Evolutionary conservation across 2,113 vertebrate genomes (phyloP).

Genomic region (Equus przewalskii): DNA sequence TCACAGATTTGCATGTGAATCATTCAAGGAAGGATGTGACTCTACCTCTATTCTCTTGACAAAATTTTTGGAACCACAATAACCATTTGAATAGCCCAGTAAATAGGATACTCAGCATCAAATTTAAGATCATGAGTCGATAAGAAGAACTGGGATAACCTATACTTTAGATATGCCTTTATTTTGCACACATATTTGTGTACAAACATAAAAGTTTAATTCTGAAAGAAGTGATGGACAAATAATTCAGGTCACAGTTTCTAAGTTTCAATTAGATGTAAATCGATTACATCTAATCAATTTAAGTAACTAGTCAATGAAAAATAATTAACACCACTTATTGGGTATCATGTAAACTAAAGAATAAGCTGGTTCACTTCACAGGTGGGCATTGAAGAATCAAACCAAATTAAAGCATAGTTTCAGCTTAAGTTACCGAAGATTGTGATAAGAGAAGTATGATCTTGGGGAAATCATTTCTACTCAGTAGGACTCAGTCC

Average conservation of each 20-base stretch:
- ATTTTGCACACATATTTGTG: not conserved
- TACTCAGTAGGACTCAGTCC: not conserved
- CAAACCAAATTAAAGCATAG: not conserved
- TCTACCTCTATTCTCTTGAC: not conserved
- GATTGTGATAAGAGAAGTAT: not conserved
- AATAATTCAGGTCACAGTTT: not conserved
- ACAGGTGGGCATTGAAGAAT: not conserved
- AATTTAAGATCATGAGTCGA: not conserved
- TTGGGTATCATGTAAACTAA: not conserved
- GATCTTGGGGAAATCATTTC: not conserved
- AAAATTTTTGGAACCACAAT: slow-evolving; percentile 8
- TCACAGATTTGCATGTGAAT: slow-evolving; percentile 21
- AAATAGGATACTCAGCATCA: fast-evolving
- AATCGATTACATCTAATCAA: not conserved
- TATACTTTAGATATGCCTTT: not conserved
- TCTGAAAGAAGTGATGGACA: not conserved
- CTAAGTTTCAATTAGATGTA: too few species aligned
- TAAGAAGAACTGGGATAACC: not conserved
- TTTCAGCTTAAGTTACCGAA: not conserved
- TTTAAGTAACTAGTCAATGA: not conserved
- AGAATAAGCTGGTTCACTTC: not conserved
- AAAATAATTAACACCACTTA: not conserved
- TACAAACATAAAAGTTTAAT: slow-evolving; percentile 29
- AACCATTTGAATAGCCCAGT: slow-evolving; percentile 17
- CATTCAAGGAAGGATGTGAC: not conserved